A percentile compares a stretch with the other conserved stretches of the same genome.
Evolutionary conservation across 2,888 invertebrate genomes (phyloP).

Genomic region (Seira musarum): DNA sequence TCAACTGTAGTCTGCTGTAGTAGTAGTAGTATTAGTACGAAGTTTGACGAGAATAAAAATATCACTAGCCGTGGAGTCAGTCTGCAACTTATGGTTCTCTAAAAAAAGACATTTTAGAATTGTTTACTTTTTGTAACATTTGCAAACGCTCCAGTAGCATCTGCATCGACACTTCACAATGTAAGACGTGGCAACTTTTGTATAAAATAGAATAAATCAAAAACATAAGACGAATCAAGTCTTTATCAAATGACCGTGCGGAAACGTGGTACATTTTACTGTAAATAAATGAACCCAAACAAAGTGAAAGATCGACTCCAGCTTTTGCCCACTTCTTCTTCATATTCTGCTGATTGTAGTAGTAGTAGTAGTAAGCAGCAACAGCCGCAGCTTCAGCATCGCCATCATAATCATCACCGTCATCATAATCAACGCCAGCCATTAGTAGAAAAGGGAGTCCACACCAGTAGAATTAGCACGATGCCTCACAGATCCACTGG

Average conservation of each 20-base stretch:
- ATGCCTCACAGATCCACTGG: slow-evolving; percentile 47
- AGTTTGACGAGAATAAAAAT: not conserved
- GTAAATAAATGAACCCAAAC: slow-evolving; percentile 44
- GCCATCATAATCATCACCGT: slow-evolving; percentile 28
- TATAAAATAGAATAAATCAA: not conserved
- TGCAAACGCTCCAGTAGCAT: not conserved
- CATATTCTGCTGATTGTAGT: slow-evolving; percentile 18
- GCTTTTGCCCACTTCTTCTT: slow-evolving; percentile 7
- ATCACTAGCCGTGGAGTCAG: not conserved
- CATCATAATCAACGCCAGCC: slow-evolving; percentile 18
- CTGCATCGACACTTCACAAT: not conserved
- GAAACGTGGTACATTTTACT: not conserved
- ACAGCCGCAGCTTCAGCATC: slow-evolving; percentile 19
- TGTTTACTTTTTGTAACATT: slow-evolving; percentile 6
- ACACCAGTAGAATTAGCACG: slow-evolving; percentile 37
- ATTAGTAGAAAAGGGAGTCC: slow-evolving; percentile 39
- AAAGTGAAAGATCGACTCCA: slow-evolving; percentile 24
- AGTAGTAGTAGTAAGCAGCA: not conserved
- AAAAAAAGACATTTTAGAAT: not conserved
- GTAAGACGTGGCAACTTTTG: not conserved
- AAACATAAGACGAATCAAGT: not conserved
- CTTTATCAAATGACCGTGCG: not conserved
- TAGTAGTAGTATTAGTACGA: not conserved
- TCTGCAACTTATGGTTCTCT: not conserved
- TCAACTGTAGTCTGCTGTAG: not conserved